A percentile compares a stretch with the other conserved stretches of the same genome.
Evolutionary conservation across 2,113 vertebrate genomes (phyloP).

Genomic region (Apodemus sylvaticus): DNA sequence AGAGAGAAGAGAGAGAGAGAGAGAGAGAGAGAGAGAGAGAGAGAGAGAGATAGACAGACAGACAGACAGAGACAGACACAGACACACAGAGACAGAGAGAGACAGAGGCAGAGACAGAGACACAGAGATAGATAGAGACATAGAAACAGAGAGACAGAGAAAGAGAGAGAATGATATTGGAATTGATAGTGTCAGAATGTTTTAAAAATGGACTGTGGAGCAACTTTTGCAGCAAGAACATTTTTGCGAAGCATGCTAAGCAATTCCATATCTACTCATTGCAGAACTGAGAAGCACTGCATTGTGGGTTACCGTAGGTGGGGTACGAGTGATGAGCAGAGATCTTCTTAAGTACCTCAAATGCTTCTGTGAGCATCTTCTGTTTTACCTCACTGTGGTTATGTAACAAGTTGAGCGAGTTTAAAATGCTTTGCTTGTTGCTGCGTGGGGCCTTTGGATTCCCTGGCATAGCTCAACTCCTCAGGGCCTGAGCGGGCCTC

Average conservation of each 20-base stretch:
- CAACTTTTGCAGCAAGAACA: neutral
- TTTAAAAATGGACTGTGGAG: neutral
- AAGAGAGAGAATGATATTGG: neutral
- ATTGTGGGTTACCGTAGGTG: neutral
- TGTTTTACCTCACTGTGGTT: neutral
- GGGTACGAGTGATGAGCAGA: neutral
- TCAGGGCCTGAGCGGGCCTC: accelerated
- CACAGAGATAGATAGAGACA: neutral
- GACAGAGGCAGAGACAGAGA: too few species aligned
- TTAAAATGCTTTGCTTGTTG: neutral
- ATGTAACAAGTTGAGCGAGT: neutral
- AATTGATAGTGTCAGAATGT: neutral
- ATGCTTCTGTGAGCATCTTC: too few species aligned
- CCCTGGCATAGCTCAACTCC: neutral
- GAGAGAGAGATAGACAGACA: neutral
- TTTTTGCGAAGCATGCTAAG: neutral
- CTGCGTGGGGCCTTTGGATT: neutral
- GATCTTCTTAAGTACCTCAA: neutral
- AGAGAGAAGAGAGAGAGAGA: neutral
- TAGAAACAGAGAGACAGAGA: neutral
- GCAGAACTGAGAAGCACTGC: neutral
- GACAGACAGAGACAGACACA: too few species aligned
- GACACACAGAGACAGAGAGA: too few species aligned
- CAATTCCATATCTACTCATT: neutral
- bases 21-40: neutral